Conservation (phyloP, 2,113 vertebrate species). For the Chloroceryle aenea region DNA sequence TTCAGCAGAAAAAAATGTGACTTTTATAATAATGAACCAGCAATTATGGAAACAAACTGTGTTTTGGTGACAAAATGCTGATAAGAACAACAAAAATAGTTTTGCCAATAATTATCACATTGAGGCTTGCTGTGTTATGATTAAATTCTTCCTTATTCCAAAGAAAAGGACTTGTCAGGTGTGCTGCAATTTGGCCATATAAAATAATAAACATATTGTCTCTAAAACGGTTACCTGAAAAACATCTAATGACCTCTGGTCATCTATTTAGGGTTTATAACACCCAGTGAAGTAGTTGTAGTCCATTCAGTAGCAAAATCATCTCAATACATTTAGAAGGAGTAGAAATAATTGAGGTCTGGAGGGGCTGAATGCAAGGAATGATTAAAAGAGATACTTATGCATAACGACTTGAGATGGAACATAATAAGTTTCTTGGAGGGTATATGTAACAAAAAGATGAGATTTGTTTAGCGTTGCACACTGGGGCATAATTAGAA, state of each 20-base stretch:
- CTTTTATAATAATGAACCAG: not conserved
- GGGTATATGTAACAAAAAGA: constrained; percentile 18
- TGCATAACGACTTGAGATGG: constrained; percentile 11
- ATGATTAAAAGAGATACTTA: constrained; percentile 56
- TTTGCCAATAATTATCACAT: not conserved
- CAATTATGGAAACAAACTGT: not conserved
- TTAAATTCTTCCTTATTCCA: not conserved
- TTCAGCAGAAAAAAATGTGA: not conserved
- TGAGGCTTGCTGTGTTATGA: not conserved
- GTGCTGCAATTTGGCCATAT: not conserved
- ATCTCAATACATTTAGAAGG: not conserved
- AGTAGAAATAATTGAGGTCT: constrained; percentile 65
- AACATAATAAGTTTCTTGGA: constrained; percentile 49
- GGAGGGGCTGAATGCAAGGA: constrained; percentile 42
- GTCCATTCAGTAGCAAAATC: not conserved
- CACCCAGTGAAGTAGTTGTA: not conserved
- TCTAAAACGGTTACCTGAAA: not conserved
- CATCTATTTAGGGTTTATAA: not conserved
- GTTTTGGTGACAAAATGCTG: not conserved
- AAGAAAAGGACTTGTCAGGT: not conserved
- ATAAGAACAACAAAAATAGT: constrained; percentile 4
- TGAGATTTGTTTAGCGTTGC: constrained; percentile 32
- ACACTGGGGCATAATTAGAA: constrained; percentile 32
- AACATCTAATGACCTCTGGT: not conserved
- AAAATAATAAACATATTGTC: not conserved